A percentile compares a stretch with the other conserved stretches of the same genome.
Evolutionary conservation across 2,113 vertebrate species (phyloP).

Genomic region (Sebastes schlegelii): DNA sequence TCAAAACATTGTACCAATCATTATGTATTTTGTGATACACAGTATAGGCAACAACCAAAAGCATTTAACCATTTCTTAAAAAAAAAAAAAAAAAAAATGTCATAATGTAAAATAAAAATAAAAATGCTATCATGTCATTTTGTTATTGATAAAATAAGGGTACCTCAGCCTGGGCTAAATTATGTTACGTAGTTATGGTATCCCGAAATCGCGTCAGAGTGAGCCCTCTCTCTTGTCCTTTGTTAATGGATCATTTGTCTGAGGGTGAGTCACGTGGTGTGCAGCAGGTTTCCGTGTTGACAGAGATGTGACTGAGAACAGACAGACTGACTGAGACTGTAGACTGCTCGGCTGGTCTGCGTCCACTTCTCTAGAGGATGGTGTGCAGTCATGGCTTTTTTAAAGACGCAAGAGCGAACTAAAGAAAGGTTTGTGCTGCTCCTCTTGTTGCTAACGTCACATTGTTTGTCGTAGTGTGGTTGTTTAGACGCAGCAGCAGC

Average conservation of each 20-base stretch:
- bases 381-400: slow-evolving; percentile 78
- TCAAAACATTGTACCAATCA: not conserved
- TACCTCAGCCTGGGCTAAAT: not conserved
- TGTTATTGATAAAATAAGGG: not conserved
- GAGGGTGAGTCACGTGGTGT: slow-evolving; percentile 66
- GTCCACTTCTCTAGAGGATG: slow-evolving; percentile 48
- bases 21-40: no score
- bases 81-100: not conserved
- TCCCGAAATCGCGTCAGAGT: slow-evolving; percentile 34
- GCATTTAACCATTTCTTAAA: not conserved
- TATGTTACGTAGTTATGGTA: not conserved
- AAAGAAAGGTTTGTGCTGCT: slow-evolving; percentile 78
- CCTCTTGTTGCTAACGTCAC: not conserved
- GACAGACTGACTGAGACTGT: not conserved
- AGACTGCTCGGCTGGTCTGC: not conserved
- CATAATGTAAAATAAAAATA: not conserved
- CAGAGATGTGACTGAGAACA: not conserved
- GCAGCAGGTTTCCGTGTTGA: slow-evolving; percentile 74
- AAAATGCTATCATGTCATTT: not conserved
- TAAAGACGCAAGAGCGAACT: slow-evolving; percentile 69
- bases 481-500: not conserved
- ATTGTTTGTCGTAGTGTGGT: not conserved
- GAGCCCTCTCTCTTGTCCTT: accelerated
- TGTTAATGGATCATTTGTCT: not conserved
- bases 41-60: not conserved